These are phyloP conservation scores for Menura novaehollandiae DNA, from an alignment of 2,113 vertebrate genomes.

Conservation along the genomic window DNA sequence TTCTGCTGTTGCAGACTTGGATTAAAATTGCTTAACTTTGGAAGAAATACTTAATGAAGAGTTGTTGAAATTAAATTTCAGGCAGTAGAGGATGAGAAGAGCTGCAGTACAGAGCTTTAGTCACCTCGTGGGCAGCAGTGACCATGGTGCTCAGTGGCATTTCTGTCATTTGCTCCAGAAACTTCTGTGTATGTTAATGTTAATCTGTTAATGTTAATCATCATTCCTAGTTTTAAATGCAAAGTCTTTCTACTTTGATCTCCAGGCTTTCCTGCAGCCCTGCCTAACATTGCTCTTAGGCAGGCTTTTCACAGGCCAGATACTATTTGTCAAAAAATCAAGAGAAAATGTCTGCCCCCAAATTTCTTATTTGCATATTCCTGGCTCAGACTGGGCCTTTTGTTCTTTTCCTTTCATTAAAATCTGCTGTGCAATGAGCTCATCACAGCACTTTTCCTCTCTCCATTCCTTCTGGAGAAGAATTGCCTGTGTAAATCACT, in stretches of 20 bases:
- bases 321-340: not conserved
- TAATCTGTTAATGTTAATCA: not conserved
- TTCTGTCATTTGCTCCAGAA: not conserved
- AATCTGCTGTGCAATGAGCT: conserved; percentile 24
- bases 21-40: not conserved
- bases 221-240: not conserved
- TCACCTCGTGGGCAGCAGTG: not conserved
- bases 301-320: not conserved
- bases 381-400: not conserved
- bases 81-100: not conserved
- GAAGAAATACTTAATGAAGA: not conserved
- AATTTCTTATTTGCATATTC: conserved; percentile 1
- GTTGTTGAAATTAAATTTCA: not conserved
- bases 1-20: not conserved
- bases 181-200: not conserved
- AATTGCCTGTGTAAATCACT: conserved; percentile 37
- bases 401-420: conserved; percentile 17
- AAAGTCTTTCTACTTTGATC: not conserved
- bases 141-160: not conserved
- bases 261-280: not conserved
- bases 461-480: not conserved
- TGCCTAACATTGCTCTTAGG: not conserved
- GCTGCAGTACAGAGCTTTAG: not conserved
- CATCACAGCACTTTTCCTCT: not conserved
- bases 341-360: not conserved